These are phyloP conservation scores for Eulemur mongoz DNA, from an alignment of 2,797 vertebrate species.

Conservation along the genomic window DNA sequence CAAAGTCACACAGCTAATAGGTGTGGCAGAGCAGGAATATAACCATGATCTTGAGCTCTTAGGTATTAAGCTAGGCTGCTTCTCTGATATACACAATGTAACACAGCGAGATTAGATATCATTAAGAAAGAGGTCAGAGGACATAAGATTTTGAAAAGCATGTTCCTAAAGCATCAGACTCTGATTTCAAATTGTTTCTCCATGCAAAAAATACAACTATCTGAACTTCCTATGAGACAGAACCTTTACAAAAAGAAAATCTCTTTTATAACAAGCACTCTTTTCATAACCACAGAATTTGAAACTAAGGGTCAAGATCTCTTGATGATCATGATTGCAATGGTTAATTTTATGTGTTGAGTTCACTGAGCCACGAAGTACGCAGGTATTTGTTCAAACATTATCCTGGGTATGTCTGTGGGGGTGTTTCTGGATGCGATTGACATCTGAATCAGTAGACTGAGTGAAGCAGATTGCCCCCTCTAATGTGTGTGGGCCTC, in stretches of 20 bases:
- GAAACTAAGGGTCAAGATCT: neutral
- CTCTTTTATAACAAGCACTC: neutral
- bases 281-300: conserved; percentile 26
- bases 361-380: neutral
- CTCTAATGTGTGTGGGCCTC: too few species aligned
- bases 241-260: neutral
- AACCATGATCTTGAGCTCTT: neutral
- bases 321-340: neutral
- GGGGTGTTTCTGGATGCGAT: neutral
- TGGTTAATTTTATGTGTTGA: neutral
- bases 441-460: neutral
- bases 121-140: neutral
- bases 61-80: neutral
- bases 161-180: neutral
- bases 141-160: neutral
- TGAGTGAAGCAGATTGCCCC: neutral
- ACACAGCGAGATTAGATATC: neutral
- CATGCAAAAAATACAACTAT: neutral
- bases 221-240: neutral
- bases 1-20: neutral
- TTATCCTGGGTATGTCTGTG: neutral
- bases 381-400: neutral
- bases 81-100: neutral
- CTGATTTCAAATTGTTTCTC: neutral
- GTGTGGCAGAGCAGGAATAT: neutral